A percentile compares a stretch with the other conserved stretches of the same genome.
phyloP scores from a whole-genome alignment of 2,113 vertebrate genomes.

The Nothobranchius furzeri region DNA sequence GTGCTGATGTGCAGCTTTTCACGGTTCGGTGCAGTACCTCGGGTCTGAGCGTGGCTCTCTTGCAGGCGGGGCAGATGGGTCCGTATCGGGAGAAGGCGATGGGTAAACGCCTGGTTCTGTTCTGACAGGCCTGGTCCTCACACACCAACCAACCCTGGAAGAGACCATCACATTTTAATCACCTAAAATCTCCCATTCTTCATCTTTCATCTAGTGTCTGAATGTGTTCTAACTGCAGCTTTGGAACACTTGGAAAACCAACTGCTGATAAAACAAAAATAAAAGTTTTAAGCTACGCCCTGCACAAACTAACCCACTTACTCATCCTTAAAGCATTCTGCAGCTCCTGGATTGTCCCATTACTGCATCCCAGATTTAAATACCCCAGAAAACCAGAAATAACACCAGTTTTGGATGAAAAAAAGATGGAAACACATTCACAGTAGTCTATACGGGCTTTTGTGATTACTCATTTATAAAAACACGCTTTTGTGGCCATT shows the following conservation, averaged over 20 bases:
- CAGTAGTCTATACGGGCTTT: neutral
- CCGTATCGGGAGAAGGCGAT: slow-evolving; percentile 88
- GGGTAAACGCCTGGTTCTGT: slow-evolving; percentile 87
- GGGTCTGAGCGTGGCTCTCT: slow-evolving; percentile 84
- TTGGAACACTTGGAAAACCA: too few species aligned
- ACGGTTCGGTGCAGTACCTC: slow-evolving; percentile 79
- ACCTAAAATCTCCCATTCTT: neutral
- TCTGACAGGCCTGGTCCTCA: slow-evolving; percentile 92
- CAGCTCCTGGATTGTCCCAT: neutral
- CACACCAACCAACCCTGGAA: slow-evolving; percentile 91
- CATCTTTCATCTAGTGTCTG: too few species aligned
- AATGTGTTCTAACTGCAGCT: too few species aligned
- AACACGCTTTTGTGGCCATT: slow-evolving; percentile 19
- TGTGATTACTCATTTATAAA: slow-evolving; percentile 24
- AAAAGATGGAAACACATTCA: slow-evolving; percentile 8
- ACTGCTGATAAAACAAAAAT: neutral
- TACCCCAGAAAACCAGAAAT: slow-evolving; percentile 6
- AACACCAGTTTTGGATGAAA: neutral
- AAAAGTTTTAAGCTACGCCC: slow-evolving; percentile 2
- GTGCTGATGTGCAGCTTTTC: neutral
- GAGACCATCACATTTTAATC: neutral
- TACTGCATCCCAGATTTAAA: slow-evolving; percentile 5
- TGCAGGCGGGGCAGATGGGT: slow-evolving; percentile 89
- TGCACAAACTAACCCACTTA: neutral
- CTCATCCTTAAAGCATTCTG: neutral